phyloP scores from a whole-genome alignment of 2,888 invertebrate species.

The Diaperis boleti region DNA sequence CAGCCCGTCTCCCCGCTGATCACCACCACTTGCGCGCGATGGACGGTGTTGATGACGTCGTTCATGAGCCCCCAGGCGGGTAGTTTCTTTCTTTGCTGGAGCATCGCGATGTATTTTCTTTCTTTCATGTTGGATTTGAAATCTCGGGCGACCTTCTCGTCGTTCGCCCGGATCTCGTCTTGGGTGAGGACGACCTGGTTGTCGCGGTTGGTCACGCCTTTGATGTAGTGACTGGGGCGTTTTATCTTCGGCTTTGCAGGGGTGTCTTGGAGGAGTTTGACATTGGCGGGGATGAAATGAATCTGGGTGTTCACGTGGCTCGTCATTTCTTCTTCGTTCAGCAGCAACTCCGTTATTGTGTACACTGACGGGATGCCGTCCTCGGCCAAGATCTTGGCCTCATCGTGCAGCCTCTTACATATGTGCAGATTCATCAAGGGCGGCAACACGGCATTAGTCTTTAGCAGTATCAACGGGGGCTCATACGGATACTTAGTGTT shows the following conservation, averaged over 20 bases:
- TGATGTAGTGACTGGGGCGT: conserved; percentile 75
- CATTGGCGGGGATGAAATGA: conserved; percentile 72
- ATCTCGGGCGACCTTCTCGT: conserved; percentile 73
- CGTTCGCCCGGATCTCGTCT: conserved; percentile 72
- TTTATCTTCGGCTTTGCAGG: conserved; percentile 12
- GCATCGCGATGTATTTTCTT: conserved; percentile 76
- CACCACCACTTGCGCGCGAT: conserved; percentile 76
- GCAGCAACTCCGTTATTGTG: conserved; percentile 77
- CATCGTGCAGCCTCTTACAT: conserved; percentile 75
- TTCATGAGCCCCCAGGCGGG: conserved; percentile 81
- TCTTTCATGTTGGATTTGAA: conserved; percentile 74
- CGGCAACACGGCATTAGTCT: conserved; percentile 75
- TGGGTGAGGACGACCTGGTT: conserved; percentile 68
- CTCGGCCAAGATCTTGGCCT: conserved; percentile 74
- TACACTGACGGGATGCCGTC: conserved; percentile 81
- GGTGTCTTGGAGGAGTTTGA: conserved; percentile 62
- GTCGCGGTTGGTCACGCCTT: conserved; percentile 71
- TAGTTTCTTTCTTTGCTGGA: conserved; percentile 72
- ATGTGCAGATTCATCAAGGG: conserved; percentile 75
- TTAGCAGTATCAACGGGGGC: conserved; percentile 78
- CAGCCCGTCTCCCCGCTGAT: conserved; percentile 89
- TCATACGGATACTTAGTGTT: conserved; percentile 81
- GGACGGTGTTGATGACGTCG: conserved; percentile 76
- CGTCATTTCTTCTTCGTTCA: conserved; percentile 76
- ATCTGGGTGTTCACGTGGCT: conserved; percentile 72